Conservation (phyloP, 2,113 vertebrate genomes). For the Cyphomyrus discorhynchus region DNA sequence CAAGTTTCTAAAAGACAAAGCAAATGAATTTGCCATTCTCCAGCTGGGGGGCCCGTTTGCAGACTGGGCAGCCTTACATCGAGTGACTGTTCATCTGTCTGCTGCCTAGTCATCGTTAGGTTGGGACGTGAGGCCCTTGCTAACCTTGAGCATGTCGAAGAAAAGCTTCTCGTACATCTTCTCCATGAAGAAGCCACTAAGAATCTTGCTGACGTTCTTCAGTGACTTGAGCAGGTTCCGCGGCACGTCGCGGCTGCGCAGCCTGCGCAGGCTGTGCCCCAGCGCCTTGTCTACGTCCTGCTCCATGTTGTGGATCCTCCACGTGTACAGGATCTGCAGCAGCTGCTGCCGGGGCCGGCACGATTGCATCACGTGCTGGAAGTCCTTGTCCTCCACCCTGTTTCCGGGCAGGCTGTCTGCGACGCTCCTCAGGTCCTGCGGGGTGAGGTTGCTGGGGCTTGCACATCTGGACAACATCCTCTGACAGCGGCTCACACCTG, state of each 20-base stretch:
- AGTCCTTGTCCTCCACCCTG: conserved; percentile 65
- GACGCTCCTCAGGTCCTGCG: conserved; percentile 67
- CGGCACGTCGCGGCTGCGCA: conserved; percentile 72
- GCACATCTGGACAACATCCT: conserved; percentile 70
- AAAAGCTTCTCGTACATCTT: conserved; percentile 80
- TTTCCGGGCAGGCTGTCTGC: conserved; percentile 77
- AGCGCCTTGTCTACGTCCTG: conserved; percentile 77
- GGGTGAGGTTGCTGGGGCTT: conserved; percentile 66
- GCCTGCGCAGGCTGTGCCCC: conserved; percentile 66
- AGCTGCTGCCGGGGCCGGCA: conserved; percentile 71
- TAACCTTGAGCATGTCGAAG: conserved; percentile 69
- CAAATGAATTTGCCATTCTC: neutral
- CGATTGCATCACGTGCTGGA: conserved; percentile 53
- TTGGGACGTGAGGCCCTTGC: conserved; percentile 62
- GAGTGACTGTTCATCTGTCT: neutral
- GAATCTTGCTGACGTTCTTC: conserved; percentile 74
- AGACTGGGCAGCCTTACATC: neutral
- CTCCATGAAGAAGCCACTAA: conserved; percentile 71
- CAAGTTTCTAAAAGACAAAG: neutral
- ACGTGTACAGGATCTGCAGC: conserved; percentile 80
- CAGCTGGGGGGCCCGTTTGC: neutral
- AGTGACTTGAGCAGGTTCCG: conserved; percentile 68
- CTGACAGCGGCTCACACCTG: conserved; percentile 81
- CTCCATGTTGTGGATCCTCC: conserved; percentile 76
- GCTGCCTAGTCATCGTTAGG: conserved; percentile 52